Conservation (phyloP, 2,888 invertebrate genomes). For the Heteromurus nitidus region DNA sequence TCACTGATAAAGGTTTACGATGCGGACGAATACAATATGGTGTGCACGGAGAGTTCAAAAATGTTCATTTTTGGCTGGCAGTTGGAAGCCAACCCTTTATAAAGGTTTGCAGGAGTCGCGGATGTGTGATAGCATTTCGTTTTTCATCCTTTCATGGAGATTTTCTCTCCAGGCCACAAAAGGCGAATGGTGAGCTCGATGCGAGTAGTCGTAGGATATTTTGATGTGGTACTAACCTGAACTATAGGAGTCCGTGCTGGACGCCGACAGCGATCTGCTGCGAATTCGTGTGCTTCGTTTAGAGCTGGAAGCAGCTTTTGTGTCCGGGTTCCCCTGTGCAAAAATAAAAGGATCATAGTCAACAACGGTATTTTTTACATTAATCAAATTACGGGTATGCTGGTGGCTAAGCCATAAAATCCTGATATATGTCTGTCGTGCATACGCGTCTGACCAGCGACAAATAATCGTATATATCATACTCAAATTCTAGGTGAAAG, state of each 20-base stretch:
- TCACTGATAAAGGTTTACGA: too few relatives aligned
- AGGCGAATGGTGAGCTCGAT: background rate
- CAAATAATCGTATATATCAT: too few relatives aligned
- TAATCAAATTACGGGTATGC: slow-evolving; percentile 45
- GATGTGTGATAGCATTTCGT: slow-evolving; percentile 35
- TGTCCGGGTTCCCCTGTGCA: slow-evolving; percentile 69
- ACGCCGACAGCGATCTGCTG: slow-evolving; percentile 93
- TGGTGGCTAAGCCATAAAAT: background rate
- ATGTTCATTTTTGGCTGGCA: too few relatives aligned
- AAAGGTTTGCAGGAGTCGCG: too few relatives aligned
- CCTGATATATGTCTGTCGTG: too few relatives aligned
- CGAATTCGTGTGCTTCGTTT: slow-evolving; percentile 92
- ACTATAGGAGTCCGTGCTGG: slow-evolving; percentile 96
- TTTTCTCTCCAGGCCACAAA: background rate
- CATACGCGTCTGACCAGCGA: too few relatives aligned
- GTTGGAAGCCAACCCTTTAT: too few relatives aligned
- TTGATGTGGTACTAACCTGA: slow-evolving; percentile 80
- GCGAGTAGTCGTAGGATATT: background rate
- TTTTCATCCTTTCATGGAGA: background rate
- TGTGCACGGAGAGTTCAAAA: too few relatives aligned
- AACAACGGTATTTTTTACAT: slow-evolving; percentile 11
- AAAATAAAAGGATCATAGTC: background rate
- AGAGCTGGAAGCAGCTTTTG: slow-evolving; percentile 83
- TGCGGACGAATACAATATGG: too few relatives aligned
- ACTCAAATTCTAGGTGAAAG: too few relatives aligned